phyloP scores from a whole-genome alignment of 1,140 invertebrate genomes.

The Drosophila littoralis region DNA sequence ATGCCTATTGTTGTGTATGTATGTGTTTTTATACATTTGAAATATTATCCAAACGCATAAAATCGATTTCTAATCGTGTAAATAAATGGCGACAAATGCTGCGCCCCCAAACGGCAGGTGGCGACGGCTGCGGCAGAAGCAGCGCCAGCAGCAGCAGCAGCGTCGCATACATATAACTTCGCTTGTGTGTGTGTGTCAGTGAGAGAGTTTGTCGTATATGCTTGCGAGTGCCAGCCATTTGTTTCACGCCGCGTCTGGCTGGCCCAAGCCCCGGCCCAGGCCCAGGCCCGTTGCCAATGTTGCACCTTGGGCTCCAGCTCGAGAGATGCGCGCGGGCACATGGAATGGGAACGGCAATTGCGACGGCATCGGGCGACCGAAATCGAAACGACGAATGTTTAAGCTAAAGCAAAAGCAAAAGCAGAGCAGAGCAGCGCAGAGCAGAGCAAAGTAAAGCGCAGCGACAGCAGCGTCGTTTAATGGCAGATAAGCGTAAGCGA shows the following conservation, averaged over 20 bases:
- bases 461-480: constrained; percentile 33
- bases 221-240: constrained; percentile 28
- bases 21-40: constrained; percentile 59
- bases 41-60: constrained; percentile 78
- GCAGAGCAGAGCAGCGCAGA: constrained; percentile 26
- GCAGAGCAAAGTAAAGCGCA: constrained; percentile 33
- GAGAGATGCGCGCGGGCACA: constrained; percentile 46
- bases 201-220: constrained; percentile 4
- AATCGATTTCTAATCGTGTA: constrained; percentile 82
- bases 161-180: constrained; percentile 12
- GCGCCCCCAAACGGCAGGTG: constrained; percentile 46
- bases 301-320: constrained; percentile 65
- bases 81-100: constrained; percentile 82
- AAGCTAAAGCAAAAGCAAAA: constrained; percentile 11
- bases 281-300: constrained; percentile 53
- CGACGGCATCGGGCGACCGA: constrained; percentile 37
- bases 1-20: constrained; percentile 33
- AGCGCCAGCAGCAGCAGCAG: constrained; percentile 9
- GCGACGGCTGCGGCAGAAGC: constrained; percentile 17
- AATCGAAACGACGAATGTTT: constrained; percentile 56
- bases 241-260: constrained; percentile 37
- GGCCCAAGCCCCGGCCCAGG: constrained; percentile 13
- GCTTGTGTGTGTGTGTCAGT: constrained; percentile 10
- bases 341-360: constrained; percentile 44
- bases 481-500: constrained; percentile 42